A percentile compares a stretch with the other conserved stretches of the same genome.
phyloP scores from a whole-genome alignment of 2,797 vertebrate species.

The Uromys caudimaculatus region DNA sequence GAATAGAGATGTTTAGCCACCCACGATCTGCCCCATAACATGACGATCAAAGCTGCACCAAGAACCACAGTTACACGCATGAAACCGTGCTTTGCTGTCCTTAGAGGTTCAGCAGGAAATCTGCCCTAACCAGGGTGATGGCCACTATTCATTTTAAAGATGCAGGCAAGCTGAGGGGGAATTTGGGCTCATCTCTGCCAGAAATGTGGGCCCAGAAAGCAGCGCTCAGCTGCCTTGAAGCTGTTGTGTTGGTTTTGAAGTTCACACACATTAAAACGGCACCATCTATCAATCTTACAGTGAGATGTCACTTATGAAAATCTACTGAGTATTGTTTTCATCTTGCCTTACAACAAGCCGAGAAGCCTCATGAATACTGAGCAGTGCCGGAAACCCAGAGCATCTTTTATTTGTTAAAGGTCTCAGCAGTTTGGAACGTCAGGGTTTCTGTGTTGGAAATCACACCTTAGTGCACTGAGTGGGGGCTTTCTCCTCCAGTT shows the following conservation, averaged over 20 bases:
- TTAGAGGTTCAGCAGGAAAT: conserved; percentile 74
- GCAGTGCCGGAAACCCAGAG: conserved; percentile 85
- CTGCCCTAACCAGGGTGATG: conserved; percentile 63
- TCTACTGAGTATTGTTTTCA: conserved; percentile 92
- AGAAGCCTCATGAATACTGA: conserved; percentile 90
- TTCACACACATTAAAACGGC: conserved; percentile 89
- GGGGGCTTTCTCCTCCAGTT: conserved; percentile 73
- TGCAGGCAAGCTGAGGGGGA: conserved; percentile 63
- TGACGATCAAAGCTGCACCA: conserved; percentile 76
- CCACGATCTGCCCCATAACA: conserved; percentile 76
- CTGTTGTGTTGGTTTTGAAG: conserved; percentile 87
- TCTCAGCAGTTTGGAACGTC: conserved; percentile 86
- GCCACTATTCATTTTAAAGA: conserved; percentile 73
- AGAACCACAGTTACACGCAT: conserved; percentile 72
- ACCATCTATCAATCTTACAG: conserved; percentile 91
- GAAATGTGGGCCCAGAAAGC: conserved; percentile 83
- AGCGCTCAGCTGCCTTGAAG: conserved; percentile 84
- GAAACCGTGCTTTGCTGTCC: conserved; percentile 75
- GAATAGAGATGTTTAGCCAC: conserved; percentile 78
- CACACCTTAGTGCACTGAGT: conserved; percentile 74
- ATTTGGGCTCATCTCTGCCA: conserved; percentile 77
- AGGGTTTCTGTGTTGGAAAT: conserved; percentile 86
- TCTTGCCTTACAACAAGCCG: conserved; percentile 89
- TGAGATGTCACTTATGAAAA: conserved; percentile 91
- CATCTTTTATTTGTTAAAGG: conserved; percentile 90